Conservation (phyloP, 2,888 invertebrate species). For the Therioaphis trifolii region DNA sequence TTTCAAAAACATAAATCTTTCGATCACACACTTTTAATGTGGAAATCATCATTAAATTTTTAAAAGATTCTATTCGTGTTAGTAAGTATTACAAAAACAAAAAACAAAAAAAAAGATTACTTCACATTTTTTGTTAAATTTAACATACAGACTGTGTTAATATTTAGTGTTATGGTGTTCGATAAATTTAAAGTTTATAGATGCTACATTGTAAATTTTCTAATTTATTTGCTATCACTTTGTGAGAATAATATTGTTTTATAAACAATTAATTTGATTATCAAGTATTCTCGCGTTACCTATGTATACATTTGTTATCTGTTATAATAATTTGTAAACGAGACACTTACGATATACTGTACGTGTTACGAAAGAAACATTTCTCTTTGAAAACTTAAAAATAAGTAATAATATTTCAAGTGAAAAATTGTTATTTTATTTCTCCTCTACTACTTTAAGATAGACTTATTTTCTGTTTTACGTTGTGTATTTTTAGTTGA, state of each 20-base stretch:
- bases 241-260: too few relatives aligned
- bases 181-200: not conserved
- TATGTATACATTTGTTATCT: too few relatives aligned
- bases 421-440: too few relatives aligned
- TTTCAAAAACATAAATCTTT: not conserved
- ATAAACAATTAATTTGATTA: too few relatives aligned
- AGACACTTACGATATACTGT: not conserved
- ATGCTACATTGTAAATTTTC: too few relatives aligned
- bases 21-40: not conserved
- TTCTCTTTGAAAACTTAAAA: not conserved
- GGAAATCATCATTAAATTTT: not conserved
- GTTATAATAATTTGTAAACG: too few relatives aligned
- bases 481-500: conserved; percentile 12
- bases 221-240: too few relatives aligned
- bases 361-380: not conserved
- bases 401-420: not conserved
- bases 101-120: too few relatives aligned
- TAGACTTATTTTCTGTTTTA: not conserved
- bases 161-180: not conserved
- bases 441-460: not conserved
- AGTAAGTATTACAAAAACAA: not conserved
- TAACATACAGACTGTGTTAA: not conserved
- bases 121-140: not conserved
- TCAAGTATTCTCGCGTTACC: too few relatives aligned
- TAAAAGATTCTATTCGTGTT: not conserved